These are phyloP conservation scores for Dufourea novaeangliae DNA, from an alignment of 1,140 invertebrate species.

Conservation along the genomic window DNA sequence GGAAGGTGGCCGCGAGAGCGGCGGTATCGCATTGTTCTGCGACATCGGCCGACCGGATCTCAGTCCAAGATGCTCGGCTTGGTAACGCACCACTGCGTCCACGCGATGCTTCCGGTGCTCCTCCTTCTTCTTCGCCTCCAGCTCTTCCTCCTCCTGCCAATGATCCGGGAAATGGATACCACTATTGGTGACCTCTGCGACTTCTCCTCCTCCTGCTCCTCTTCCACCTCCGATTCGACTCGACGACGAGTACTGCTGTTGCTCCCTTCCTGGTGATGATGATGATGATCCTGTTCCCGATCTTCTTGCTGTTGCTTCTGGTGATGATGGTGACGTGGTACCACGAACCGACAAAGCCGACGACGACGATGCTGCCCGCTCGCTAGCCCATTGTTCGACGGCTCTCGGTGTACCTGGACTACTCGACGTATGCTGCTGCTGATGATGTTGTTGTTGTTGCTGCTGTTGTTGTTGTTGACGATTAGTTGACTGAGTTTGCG, in stretches of 20 bases:
- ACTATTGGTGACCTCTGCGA: constrained; percentile 19
- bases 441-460: constrained; percentile 40
- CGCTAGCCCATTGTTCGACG: constrained; percentile 75
- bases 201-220: background rate
- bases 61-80: constrained; percentile 70
- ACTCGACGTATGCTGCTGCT: constrained; percentile 43
- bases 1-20: constrained; percentile 78
- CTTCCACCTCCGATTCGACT: background rate
- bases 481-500: constrained; percentile 60
- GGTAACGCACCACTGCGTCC: constrained; percentile 49
- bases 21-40: constrained; percentile 73
- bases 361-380: constrained; percentile 62
- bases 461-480: constrained; percentile 61
- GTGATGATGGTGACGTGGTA: constrained; percentile 45
- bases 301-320: constrained; percentile 44
- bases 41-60: constrained; percentile 76
- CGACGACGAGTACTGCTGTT: too few relatives aligned
- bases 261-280: background rate
- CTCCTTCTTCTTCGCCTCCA: constrained; percentile 68
- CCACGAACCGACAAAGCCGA: constrained; percentile 68
- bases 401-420: constrained; percentile 55
- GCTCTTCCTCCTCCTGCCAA: constrained; percentile 59
- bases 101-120: constrained; percentile 55
- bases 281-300: constrained; percentile 33
- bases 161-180: constrained; percentile 58